These are phyloP conservation scores for Apocrypta bakeri DNA, from an alignment of 1,140 invertebrate species.

Conservation along the genomic window DNA sequence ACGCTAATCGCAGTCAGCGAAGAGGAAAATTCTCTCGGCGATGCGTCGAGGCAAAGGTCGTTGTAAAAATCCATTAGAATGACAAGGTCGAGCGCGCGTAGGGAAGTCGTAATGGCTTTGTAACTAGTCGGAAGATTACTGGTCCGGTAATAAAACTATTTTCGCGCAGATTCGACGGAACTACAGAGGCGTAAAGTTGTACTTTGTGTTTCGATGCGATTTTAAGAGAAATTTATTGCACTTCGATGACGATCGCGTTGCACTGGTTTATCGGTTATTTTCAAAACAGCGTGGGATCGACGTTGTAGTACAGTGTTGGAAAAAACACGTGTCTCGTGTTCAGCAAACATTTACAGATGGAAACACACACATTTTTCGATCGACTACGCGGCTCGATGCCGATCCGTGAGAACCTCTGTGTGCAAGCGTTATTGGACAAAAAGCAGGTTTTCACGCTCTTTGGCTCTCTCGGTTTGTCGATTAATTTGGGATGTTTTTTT, in stretches of 20 bases:
- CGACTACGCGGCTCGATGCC: too few species aligned
- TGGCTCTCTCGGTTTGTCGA: not conserved
- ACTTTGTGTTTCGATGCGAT: not conserved
- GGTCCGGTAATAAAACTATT: slow-evolving; percentile 24
- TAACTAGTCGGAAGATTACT: not conserved
- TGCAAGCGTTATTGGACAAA: not conserved
- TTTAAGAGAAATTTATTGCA: not conserved
- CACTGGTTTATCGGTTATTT: not conserved
- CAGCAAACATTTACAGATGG: not conserved
- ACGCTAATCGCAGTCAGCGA: not conserved
- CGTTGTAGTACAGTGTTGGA: not conserved
- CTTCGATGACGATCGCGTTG: too few species aligned
- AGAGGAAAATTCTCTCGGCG: not conserved
- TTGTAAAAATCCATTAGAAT: not conserved
- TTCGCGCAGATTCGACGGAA: slow-evolving; percentile 17
- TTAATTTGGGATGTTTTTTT: not conserved
- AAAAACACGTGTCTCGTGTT: not conserved
- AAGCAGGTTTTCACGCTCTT: slow-evolving; percentile 4
- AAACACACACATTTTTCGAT: too few species aligned
- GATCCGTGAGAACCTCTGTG: not conserved
- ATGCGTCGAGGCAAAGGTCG: not conserved
- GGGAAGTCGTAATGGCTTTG: too few species aligned
- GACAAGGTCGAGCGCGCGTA: not conserved
- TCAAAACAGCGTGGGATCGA: not conserved
- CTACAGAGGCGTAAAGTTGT: slow-evolving; percentile 8